Conservation (phyloP, 2,113 vertebrate genomes). For the Panthera uncia region DNA sequence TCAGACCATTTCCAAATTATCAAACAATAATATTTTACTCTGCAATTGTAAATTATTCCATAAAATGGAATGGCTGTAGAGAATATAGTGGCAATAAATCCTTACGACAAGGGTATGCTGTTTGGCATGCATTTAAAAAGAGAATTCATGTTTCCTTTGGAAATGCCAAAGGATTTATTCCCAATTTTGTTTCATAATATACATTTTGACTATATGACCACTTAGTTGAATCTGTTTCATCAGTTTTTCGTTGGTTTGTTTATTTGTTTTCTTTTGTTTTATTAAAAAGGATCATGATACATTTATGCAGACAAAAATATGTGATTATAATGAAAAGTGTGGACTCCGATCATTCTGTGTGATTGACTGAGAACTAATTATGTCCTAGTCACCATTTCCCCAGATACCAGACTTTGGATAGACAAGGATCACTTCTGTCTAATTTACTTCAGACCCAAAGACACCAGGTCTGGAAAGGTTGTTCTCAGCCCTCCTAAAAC, state of each 20-base stretch:
- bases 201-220: not conserved
- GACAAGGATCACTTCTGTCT: not conserved
- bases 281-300: not conserved
- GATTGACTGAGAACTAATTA: not conserved
- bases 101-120: not conserved
- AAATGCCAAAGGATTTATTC: slow-evolving; percentile 24
- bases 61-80: not conserved
- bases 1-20: not conserved
- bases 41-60: not conserved
- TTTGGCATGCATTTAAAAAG: not conserved
- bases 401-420: not conserved
- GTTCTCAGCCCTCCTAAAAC: not conserved
- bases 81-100: not conserved
- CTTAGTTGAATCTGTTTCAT: not conserved
- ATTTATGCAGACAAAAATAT: not conserved
- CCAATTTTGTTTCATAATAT: not conserved
- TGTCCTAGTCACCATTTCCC: not conserved
- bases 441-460: not conserved
- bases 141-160: not conserved
- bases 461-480: not conserved
- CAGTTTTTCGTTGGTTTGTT: not conserved
- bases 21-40: slow-evolving; percentile 16
- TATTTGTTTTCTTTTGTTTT: not conserved
- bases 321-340: not conserved
- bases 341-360: not conserved